A percentile compares a stretch with the other conserved stretches of the same genome.
These are phyloP conservation scores for Vesta saturnalis DNA, from an alignment of 2,888 invertebrate genomes.

Conservation along the genomic window DNA sequence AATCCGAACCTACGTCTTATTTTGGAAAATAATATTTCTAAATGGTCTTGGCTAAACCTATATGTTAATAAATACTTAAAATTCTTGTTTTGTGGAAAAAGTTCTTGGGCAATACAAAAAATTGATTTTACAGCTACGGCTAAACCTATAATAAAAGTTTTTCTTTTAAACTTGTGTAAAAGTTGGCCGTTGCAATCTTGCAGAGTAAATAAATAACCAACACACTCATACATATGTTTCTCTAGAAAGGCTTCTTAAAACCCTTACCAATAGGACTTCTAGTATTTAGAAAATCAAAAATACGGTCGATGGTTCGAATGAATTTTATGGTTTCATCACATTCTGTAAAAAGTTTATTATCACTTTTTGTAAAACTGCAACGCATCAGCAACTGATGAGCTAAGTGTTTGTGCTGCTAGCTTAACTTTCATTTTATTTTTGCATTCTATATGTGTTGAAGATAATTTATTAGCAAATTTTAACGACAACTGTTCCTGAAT, in stretches of 20 bases:
- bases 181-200: background rate
- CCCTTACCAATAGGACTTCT: background rate
- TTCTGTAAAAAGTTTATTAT: background rate
- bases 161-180: background rate
- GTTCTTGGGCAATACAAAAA: background rate
- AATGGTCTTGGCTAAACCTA: background rate
- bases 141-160: background rate
- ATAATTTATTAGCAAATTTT: slow-evolving; percentile 14
- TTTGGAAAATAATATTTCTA: background rate
- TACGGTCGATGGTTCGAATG: background rate
- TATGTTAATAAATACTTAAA: background rate
- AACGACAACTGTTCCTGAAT: background rate
- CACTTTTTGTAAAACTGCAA: background rate
- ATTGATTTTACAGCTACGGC: background rate
- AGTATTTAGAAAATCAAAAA: slow-evolving; percentile 2
- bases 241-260: background rate
- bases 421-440: slow-evolving; percentile 1
- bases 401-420: slow-evolving; percentile 1
- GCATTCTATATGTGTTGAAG: background rate
- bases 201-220: background rate
- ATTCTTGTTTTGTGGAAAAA: background rate
- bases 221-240: background rate
- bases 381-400: background rate
- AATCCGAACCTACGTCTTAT: background rate
- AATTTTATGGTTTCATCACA: background rate